A percentile compares a stretch with the other conserved stretches of the same genome.
phyloP scores from a whole-genome alignment of 2,888 invertebrate genomes.

The Theretra japonica region DNA sequence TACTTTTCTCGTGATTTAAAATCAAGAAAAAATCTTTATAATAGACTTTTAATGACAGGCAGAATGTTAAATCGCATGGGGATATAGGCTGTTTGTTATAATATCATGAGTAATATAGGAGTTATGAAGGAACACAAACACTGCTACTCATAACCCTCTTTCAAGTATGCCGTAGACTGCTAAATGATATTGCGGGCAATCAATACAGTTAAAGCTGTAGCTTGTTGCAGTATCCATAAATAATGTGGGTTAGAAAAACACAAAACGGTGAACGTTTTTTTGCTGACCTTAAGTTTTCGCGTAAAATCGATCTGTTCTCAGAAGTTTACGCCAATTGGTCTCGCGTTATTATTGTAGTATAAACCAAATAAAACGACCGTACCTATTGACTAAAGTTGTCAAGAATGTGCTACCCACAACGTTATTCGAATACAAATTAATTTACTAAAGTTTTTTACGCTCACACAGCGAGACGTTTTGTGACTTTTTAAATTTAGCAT shows the following conservation, averaged over 20 bases:
- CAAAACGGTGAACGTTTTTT: neutral
- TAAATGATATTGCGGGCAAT: neutral
- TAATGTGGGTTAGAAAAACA: slow-evolving; percentile 6
- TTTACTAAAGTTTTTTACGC: neutral
- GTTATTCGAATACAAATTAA: neutral
- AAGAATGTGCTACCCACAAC: neutral
- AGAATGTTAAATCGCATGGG: too few relatives aligned
- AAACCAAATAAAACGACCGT: neutral
- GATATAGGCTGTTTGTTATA: too few relatives aligned
- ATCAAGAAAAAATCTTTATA: too few relatives aligned
- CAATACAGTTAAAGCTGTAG: neutral
- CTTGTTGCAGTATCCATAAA: neutral
- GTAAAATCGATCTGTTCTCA: slow-evolving; percentile 10
- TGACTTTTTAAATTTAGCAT: too few relatives aligned
- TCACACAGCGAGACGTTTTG: neutral
- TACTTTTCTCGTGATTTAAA: too few relatives aligned
- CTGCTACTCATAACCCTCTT: too few relatives aligned
- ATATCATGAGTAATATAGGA: too few relatives aligned
- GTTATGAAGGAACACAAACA: too few relatives aligned
- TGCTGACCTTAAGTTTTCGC: neutral
- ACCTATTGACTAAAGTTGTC: neutral
- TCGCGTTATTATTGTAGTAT: neutral
- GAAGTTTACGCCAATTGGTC: neutral
- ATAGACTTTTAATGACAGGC: too few relatives aligned
- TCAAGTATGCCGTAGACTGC: too few relatives aligned